Evolutionary conservation across 1,140 invertebrate genomes (phyloP).

Genomic region (Drosophila carrolli): DNA sequence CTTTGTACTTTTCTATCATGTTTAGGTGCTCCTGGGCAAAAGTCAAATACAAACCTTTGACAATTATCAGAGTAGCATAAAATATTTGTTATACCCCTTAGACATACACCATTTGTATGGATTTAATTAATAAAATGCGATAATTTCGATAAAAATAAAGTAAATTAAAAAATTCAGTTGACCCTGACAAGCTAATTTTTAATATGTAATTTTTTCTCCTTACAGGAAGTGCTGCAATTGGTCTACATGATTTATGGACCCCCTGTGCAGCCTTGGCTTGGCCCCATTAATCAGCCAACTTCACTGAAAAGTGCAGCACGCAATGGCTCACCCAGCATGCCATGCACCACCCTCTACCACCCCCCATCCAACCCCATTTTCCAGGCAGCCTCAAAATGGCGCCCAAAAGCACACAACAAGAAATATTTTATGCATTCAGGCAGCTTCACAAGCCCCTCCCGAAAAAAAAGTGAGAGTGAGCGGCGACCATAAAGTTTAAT

Average conservation of each 20-base stretch:
- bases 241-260: conserved; percentile 35
- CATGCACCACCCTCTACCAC: conserved; percentile 22
- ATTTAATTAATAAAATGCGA: background rate
- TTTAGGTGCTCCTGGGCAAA: no score
- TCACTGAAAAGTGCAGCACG: conserved; percentile 39
- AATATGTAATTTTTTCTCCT: background rate
- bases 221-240: background rate
- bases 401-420: conserved; percentile 76
- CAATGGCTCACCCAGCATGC: conserved; percentile 46
- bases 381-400: conserved; percentile 62
- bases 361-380: conserved; percentile 13
- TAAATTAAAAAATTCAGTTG: conserved; percentile 13
- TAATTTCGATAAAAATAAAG: conserved; percentile 7
- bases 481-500: conserved; percentile 76
- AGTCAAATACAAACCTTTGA: no score
- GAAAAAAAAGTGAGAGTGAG: conserved; percentile 7
- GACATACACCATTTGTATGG: background rate
- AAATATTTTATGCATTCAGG: conserved; percentile 56
- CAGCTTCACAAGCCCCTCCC: conserved; percentile 4
- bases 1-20: no score
- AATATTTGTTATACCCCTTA: background rate
- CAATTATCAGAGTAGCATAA: background rate
- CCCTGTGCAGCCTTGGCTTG: conserved; percentile 31
- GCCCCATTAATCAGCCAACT: conserved; percentile 66
- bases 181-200: conserved; percentile 20